Conservation (phyloP, 2,113 vertebrate species). For the Aptenodytes patagonicus region DNA sequence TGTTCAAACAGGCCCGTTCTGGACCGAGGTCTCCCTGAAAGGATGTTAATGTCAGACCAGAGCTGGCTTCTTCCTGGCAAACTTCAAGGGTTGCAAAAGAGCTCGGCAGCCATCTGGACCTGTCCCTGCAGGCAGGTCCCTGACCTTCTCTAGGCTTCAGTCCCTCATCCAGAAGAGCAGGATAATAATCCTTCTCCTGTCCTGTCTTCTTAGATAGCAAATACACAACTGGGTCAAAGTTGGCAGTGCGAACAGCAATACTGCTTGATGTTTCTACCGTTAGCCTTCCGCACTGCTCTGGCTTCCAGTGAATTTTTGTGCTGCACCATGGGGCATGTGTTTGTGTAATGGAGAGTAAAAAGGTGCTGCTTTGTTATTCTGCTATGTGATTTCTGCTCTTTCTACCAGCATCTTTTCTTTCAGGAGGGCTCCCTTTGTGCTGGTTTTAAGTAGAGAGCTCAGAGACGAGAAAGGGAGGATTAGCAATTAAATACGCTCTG, state of each 20-base stretch:
- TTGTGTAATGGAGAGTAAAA: not conserved
- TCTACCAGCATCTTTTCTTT: conserved; percentile 23
- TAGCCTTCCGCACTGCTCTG: not conserved
- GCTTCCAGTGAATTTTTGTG: not conserved
- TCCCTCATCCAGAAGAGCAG: not conserved
- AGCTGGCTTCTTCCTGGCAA: not conserved
- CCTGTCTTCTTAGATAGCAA: not conserved
- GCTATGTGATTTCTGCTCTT: conserved; percentile 17
- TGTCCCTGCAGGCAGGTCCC: not conserved
- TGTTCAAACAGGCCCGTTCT: not conserved
- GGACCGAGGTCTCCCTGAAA: not conserved
- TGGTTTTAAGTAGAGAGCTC: conserved; percentile 29
- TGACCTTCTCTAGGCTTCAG: conserved; percentile 39
- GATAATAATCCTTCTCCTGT: not conserved
- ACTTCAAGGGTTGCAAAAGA: not conserved
- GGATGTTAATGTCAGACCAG: not conserved
- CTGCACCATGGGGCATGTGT: not conserved
- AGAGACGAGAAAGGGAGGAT: conserved; percentile 49
- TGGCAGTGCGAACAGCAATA: not conserved
- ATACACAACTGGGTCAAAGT: not conserved
- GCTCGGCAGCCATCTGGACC: conserved; percentile 21
- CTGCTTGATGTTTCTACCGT: not conserved
- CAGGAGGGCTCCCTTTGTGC: conserved; percentile 41
- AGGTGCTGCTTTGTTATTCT: conserved; percentile 5
- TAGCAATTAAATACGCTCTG: conserved; percentile 56